Conservation (phyloP, 2,797 vertebrate species). For the Hemitrygon akajei region DNA sequence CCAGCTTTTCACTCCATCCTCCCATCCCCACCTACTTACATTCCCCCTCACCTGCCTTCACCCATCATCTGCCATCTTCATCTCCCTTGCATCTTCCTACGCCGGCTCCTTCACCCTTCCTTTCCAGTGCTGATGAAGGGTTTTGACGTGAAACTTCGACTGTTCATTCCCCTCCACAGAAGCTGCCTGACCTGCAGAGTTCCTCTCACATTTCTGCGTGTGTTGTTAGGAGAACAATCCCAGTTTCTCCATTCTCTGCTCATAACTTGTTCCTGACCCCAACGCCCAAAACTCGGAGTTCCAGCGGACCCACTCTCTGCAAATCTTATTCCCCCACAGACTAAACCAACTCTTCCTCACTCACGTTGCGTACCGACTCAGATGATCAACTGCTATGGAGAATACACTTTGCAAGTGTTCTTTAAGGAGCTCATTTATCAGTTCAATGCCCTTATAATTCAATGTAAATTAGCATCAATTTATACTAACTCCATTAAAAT, state of each 20-base stretch:
- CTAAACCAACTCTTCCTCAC: not conserved
- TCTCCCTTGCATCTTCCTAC: too few species aligned
- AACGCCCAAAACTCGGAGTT: not conserved
- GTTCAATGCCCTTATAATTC: constrained; percentile 7
- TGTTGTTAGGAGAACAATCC: not conserved
- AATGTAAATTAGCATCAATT: constrained; percentile 31
- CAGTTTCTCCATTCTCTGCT: not conserved
- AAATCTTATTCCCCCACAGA: not conserved
- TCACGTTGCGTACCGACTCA: not conserved
- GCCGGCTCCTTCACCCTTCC: too few species aligned
- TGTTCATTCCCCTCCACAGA: too few species aligned
- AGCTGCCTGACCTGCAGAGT: too few species aligned
- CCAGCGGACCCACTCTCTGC: not conserved
- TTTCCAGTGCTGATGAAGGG: too few species aligned
- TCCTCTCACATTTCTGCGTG: too few species aligned
- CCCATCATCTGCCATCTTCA: too few species aligned
- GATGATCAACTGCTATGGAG: not conserved
- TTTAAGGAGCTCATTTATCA: constrained; percentile 22
- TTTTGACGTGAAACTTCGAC: too few species aligned
- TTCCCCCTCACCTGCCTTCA: too few species aligned
- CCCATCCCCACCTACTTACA: too few species aligned
- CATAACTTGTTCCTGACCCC: not conserved
- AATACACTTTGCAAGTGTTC: not conserved
- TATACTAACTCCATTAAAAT: constrained; percentile 25
- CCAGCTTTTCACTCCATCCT: too few species aligned